Evolutionary conservation across 2,113 vertebrate species (phyloP).

Genomic region (Chauna torquata): DNA sequence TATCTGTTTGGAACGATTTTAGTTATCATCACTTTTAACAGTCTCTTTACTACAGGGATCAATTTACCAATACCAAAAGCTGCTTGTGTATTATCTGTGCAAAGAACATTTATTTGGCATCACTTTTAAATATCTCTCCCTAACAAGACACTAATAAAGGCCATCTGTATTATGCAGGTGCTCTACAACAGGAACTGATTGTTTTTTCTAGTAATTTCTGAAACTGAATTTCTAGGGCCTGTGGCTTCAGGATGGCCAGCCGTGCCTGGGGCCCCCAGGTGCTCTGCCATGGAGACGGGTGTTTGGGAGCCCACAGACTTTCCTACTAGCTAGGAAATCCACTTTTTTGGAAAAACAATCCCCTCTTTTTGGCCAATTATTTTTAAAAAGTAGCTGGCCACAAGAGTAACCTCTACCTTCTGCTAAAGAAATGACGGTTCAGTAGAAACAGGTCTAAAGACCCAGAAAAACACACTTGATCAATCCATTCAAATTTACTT

Average conservation of each 20-base stretch:
- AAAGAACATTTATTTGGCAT: background rate
- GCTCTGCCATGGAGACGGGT: background rate
- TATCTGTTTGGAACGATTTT: background rate
- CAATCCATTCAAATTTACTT: background rate
- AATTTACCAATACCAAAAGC: background rate
- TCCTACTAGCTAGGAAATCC: background rate
- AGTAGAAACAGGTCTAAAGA: background rate
- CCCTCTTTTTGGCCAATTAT: background rate
- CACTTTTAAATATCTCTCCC: background rate
- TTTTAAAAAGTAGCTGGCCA: background rate
- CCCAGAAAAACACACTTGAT: background rate
- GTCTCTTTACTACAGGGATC: background rate
- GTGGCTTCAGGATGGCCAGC: background rate
- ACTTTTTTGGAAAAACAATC: background rate
- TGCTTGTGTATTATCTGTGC: background rate
- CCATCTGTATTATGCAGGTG: background rate
- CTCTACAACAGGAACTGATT: background rate
- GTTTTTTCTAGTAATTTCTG: too few relatives aligned
- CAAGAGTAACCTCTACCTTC: background rate
- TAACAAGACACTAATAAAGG: background rate
- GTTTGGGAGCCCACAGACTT: background rate
- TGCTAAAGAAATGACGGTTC: background rate
- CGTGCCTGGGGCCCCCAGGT: fast-evolving
- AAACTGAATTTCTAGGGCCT: background rate
- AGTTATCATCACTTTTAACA: background rate